Conservation (phyloP, 2,797 vertebrate genomes). For the Acropternis orthonyx region DNA sequence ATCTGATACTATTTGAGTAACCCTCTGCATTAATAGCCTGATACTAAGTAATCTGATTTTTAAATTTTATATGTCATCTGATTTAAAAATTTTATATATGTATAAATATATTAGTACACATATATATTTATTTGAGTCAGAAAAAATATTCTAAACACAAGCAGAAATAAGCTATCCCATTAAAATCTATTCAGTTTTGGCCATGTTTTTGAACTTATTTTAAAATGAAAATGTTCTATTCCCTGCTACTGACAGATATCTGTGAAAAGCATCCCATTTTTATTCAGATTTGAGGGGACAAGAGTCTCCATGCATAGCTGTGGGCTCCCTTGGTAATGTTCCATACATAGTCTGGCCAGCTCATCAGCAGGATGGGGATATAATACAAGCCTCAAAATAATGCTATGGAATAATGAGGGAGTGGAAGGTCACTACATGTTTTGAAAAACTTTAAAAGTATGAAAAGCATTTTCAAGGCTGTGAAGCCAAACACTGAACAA, state of each 20-base stretch:
- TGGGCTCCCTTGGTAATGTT: background rate
- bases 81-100: background rate
- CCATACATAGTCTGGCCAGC: background rate
- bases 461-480: background rate
- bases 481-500: background rate
- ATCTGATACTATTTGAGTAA: background rate
- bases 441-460: background rate
- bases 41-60: background rate
- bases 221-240: background rate
- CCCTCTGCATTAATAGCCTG: background rate
- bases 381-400: background rate
- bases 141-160: background rate
- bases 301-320: background rate
- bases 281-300: background rate
- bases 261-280: background rate
- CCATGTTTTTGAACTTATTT: background rate
- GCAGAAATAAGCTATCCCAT: background rate
- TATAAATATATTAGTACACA: background rate
- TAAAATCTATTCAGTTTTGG: background rate
- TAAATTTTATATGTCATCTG: background rate
- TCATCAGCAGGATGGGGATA: background rate
- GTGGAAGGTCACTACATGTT: background rate
- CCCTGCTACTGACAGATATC: background rate
- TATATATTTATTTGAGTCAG: background rate
- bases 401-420: background rate